These are phyloP conservation scores for Bombus waltoni DNA, from an alignment of 1,140 invertebrate genomes.

Conservation along the genomic window DNA sequence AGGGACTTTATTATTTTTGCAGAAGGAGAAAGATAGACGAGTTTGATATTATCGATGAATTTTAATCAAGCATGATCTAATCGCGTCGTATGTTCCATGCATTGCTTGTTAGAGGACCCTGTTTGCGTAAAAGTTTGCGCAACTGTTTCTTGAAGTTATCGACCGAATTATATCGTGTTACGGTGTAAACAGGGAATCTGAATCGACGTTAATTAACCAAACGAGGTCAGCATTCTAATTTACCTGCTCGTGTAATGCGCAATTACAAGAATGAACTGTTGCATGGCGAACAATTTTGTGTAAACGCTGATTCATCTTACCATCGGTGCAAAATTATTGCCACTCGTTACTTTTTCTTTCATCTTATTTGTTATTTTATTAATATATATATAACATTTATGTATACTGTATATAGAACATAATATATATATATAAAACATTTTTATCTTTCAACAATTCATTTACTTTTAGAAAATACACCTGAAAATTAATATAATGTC, in stretches of 20 bases:
- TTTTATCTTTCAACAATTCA: too few relatives aligned
- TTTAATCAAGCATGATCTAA: constrained; percentile 4
- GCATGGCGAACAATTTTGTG: background rate
- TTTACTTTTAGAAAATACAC: too few relatives aligned
- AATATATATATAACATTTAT: too few relatives aligned
- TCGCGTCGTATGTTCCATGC: background rate
- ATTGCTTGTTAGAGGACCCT: constrained; percentile 34
- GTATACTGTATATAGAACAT: too few relatives aligned
- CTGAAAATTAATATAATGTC: too few relatives aligned
- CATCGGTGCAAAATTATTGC: background rate
- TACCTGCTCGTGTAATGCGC: background rate
- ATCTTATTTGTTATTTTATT: too few relatives aligned
- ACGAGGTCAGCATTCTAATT: constrained; percentile 24
- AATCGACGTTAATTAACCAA: constrained; percentile 44
- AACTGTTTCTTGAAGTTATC: constrained; percentile 35
- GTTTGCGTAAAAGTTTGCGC: constrained; percentile 52
- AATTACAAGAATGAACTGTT: background rate
- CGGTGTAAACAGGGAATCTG: constrained; percentile 22
- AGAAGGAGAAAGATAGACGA: too few relatives aligned
- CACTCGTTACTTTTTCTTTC: background rate
- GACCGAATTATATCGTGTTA: constrained; percentile 40
- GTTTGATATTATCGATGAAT: background rate
- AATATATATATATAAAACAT: too few relatives aligned
- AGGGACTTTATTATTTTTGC: too few relatives aligned
- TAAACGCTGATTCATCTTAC: background rate